Conservation (phyloP, 2,888 invertebrate genomes). For the Caenorhabditis sp. region DNA sequence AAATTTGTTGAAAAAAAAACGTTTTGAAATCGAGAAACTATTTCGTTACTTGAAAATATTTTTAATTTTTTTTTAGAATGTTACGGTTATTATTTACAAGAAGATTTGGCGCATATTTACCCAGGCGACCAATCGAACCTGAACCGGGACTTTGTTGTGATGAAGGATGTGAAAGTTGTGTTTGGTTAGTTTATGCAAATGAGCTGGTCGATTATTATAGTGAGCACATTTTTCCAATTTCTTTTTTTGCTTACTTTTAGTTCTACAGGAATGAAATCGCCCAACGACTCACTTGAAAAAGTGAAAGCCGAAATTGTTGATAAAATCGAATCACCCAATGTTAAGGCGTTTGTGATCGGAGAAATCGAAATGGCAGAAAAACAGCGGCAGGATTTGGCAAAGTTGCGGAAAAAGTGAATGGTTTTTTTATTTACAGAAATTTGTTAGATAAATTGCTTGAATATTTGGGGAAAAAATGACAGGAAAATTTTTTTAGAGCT, state of each 20-base stretch:
- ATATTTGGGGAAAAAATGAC: too few relatives aligned
- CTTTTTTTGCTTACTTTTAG: too few relatives aligned
- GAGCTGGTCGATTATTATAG: slow-evolving; percentile 54
- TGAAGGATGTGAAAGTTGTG: slow-evolving; percentile 62
- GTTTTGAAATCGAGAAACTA: background rate
- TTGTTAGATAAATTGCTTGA: too few relatives aligned
- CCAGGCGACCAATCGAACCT: slow-evolving; percentile 18
- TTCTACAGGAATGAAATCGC: slow-evolving; percentile 24
- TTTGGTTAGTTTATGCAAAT: slow-evolving; percentile 61
- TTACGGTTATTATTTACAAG: background rate
- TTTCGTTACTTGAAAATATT: too few relatives aligned
- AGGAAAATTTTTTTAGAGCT: too few relatives aligned
- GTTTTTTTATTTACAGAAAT: background rate
- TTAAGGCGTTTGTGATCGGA: slow-evolving; percentile 31
- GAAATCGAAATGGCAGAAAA: slow-evolving; percentile 27
- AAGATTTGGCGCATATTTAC: background rate
- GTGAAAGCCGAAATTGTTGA: slow-evolving; percentile 28
- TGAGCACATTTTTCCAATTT: slow-evolving; percentile 6
- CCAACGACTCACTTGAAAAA: slow-evolving; percentile 9
- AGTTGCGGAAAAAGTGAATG: slow-evolving; percentile 11
- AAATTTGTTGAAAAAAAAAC: background rate
- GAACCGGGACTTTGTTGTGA: slow-evolving; percentile 54
- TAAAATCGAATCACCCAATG: slow-evolving; percentile 33
- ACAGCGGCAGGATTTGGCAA: slow-evolving; percentile 16
- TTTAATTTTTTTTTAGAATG: background rate